These are phyloP conservation scores for Antedon mediterranea DNA, from an alignment of 53 echinoderm and acorn worm genomes.

Conservation along the genomic window DNA sequence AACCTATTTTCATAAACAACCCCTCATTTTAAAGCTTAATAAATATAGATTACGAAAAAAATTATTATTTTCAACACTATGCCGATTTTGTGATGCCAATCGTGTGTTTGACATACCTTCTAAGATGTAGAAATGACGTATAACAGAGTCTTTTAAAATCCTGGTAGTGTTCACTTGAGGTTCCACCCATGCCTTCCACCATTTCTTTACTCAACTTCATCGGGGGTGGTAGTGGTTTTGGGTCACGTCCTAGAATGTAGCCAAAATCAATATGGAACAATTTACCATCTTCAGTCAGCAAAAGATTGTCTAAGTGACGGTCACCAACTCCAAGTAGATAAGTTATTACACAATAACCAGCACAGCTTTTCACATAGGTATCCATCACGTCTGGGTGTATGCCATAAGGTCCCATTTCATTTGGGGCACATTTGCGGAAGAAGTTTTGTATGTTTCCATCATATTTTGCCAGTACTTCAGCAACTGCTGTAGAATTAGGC, in stretches of 20 bases:
- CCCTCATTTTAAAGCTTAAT: too few relatives aligned
- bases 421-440: slow-evolving; percentile 73
- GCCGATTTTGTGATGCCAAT: too few relatives aligned
- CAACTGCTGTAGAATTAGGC: slow-evolving; percentile 61
- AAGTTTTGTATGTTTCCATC: slow-evolving; percentile 97
- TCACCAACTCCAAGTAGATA: slow-evolving; percentile 97
- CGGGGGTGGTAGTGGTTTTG: slow-evolving; percentile 85
- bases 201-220: slow-evolving; percentile 95
- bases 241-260: slow-evolving; percentile 85
- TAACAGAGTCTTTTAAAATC: slow-evolving; percentile 93
- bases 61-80: too few relatives aligned
- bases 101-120: slow-evolving; percentile 38
- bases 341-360: slow-evolving; percentile 98
- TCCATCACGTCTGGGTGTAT: slow-evolving; percentile 94
- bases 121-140: slow-evolving; percentile 87
- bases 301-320: slow-evolving; percentile 90
- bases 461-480: slow-evolving; percentile 72
- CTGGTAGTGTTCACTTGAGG: slow-evolving; percentile 84
- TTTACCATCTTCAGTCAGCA: slow-evolving; percentile 68
- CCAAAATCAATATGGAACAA: slow-evolving; percentile 99
- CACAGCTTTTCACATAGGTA: slow-evolving; percentile 93
- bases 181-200: slow-evolving; percentile 97
- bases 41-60: too few relatives aligned
- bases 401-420: slow-evolving; percentile 57
- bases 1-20: too few relatives aligned